Conservation (phyloP, 2,888 invertebrate species). For the Catocala sponsa region DNA sequence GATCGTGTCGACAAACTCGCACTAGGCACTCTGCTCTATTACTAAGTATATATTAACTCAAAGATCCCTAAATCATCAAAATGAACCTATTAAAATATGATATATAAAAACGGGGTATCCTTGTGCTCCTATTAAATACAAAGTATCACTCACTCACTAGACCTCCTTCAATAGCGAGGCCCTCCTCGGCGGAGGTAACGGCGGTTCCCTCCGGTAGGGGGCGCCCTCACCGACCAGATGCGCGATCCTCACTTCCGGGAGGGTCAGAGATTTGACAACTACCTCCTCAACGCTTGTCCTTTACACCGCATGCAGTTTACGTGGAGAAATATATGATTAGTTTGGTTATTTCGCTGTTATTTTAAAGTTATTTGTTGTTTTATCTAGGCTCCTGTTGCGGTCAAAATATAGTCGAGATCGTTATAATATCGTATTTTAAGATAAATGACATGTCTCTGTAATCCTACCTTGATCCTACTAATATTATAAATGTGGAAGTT, state of each 20-base stretch:
- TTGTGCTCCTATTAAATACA: slow-evolving; percentile 3
- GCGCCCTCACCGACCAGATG: slow-evolving; percentile 63
- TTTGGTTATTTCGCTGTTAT: slow-evolving; percentile 4
- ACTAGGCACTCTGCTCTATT: no score
- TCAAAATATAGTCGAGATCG: no score
- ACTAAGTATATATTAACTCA: no score
- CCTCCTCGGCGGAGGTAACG: slow-evolving; percentile 79
- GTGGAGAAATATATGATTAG: slow-evolving; percentile 35
- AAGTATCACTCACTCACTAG: slow-evolving; percentile 22
- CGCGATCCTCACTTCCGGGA: slow-evolving; percentile 77
- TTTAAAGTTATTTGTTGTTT: slow-evolving; percentile 3
- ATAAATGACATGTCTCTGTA: no score
- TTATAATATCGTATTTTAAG: no score
- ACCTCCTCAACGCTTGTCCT: slow-evolving; percentile 78
- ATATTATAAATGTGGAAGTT: no score
- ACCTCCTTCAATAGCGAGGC: slow-evolving; percentile 72
- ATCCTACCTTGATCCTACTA: no score
- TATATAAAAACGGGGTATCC: no score
- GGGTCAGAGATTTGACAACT: slow-evolving; percentile 72
- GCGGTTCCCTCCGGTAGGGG: slow-evolving; percentile 66
- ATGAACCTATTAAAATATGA: no score
- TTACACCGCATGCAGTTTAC: slow-evolving; percentile 76
- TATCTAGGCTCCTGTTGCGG: slow-evolving; percentile 2
- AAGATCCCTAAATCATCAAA: no score
- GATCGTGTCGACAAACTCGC: no score